phyloP scores from a whole-genome alignment of 37 sponge, comb jelly and placozoan genomes.

The Agelas oroides region DNA sequence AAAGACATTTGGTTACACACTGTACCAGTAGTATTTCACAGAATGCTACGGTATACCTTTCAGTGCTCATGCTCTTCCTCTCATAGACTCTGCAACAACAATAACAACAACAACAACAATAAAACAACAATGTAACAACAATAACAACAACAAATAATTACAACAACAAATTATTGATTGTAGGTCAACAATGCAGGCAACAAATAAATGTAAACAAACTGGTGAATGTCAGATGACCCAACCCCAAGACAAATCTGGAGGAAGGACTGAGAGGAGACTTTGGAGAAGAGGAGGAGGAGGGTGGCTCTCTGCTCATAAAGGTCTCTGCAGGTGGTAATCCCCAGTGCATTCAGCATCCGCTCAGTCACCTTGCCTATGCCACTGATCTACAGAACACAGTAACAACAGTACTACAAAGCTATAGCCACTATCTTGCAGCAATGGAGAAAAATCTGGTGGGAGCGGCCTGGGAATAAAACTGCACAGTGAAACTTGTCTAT shows the following conservation, averaged over 20 bases:
- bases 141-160: background rate
- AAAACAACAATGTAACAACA: no score
- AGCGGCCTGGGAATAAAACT: no score
- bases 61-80: constrained; percentile 90
- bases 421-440: background rate
- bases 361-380: constrained; percentile 97
- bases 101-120: background rate
- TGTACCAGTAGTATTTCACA: no score
- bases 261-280: constrained; percentile 68
- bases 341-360: constrained; percentile 85
- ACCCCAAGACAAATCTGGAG: constrained; percentile 75
- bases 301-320: constrained; percentile 84
- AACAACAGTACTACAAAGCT: background rate
- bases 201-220: constrained; percentile 30
- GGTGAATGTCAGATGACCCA: constrained; percentile 75
- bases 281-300: constrained; percentile 76
- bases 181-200: no score
- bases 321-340: constrained; percentile 69
- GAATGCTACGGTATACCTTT: no score
- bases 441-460: no score
- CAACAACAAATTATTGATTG: background rate
- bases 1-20: no score
- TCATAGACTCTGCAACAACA: constrained; percentile 67
- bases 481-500: no score
- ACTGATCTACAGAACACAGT: constrained; percentile 46